Evolutionary conservation across 2,888 invertebrate genomes (phyloP).

Genomic region (Bombylius major): DNA sequence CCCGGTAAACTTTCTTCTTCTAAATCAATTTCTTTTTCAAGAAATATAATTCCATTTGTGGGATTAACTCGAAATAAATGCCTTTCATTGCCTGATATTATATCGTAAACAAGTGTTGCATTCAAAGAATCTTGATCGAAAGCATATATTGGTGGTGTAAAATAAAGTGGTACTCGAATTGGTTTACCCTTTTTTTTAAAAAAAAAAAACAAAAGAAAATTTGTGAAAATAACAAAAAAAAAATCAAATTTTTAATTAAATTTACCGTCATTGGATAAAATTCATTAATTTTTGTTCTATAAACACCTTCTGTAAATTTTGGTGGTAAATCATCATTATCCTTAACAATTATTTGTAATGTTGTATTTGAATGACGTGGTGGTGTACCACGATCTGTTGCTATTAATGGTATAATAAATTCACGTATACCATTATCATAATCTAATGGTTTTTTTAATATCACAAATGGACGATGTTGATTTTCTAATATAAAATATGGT

Average conservation of each 20-base stretch:
- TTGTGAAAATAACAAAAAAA: too few species aligned
- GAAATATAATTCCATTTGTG: conserved; percentile 59
- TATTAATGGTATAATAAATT: conserved; percentile 58
- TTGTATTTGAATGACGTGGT: conserved; percentile 56
- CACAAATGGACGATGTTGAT: conserved; percentile 64
- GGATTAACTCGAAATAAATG: conserved; percentile 62
- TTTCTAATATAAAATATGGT: conserved; percentile 56
- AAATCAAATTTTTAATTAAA: conserved; percentile 10
- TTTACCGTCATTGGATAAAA: conserved; percentile 66
- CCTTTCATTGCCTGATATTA: conserved; percentile 68
- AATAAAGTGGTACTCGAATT: conserved; percentile 56
- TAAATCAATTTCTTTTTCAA: conserved; percentile 70
- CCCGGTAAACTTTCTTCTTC: conserved; percentile 63
- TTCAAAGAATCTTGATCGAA: conserved; percentile 72
- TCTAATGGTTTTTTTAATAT: conserved; percentile 61
- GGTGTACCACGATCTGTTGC: conserved; percentile 77
- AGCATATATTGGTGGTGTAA: conserved; percentile 61
- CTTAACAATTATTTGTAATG: conserved; percentile 54
- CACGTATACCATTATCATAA: conserved; percentile 66
- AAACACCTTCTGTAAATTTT: conserved; percentile 67
- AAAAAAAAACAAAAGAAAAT: not conserved
- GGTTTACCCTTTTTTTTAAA: conserved; percentile 47
- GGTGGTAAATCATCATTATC: conserved; percentile 76
- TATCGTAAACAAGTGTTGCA: conserved; percentile 61
- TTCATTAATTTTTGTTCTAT: conserved; percentile 68